Evolutionary conservation across 35 echinoderm and acorn worm genomes (phyloP), one percentile per base, ranked within the genome.

Genomic region (Apostichopus californicus): DNA sequence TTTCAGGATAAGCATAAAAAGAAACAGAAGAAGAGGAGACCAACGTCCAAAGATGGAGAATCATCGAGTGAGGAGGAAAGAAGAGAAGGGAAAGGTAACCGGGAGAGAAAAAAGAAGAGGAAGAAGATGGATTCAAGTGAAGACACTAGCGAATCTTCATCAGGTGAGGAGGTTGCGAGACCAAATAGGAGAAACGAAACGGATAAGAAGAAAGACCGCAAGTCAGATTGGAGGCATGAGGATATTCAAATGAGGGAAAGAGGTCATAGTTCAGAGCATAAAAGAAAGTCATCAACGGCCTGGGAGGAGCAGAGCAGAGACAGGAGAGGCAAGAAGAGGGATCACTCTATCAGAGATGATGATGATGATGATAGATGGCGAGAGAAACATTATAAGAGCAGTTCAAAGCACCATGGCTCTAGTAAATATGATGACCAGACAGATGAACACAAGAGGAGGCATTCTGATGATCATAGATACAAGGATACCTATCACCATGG

Each of bases 331-430:
- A 75, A n/a, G 20, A 75, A 22, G 71, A 22, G 20, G 20, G 71
- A 75, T 20, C 5, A 75, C 21, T 18, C 14, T 20, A 18, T 18
- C 15, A 14, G 6, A 75, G 71, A 75, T 20, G 15, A 75, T 20
- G 15, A 75, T n/a, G n/a, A n/a, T 75, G 17, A 75, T 75, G 13
- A n/a, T 20, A 75, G 71, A 75, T 20, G 20, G 71, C 14, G 22
- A n/a, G 71, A 75, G 15, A 75, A n/a, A 75, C 71, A 75, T 75
- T n/a, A 75, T 75, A 75, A 75, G 20, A 18, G 71, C n/a, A 75
- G 2, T 22, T 20, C 15, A 61, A 61, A 61, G 58, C 58, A 61
- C 12, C 58, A 8, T 9, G 7, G 12, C 58, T 61, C 58, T 75
- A 22, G 20, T 18, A 75, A 22, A 75, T 6, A 75, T 75, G 20